Evolutionary conservation across 2,888 invertebrate species (phyloP).

Genomic region (Brassicogethes aeneus): DNA sequence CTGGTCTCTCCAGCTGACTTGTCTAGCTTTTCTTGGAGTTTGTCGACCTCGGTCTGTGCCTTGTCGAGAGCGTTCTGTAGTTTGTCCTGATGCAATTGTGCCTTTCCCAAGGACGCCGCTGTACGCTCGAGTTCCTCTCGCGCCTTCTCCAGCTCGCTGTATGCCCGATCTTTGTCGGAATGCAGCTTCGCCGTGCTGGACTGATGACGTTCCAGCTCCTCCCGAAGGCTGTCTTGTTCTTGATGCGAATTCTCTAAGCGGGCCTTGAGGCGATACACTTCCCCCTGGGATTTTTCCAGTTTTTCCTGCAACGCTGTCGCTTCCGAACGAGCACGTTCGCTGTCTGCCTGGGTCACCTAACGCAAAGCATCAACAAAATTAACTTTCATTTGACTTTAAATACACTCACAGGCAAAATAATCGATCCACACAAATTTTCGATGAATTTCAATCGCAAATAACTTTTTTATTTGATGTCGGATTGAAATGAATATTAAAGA

Average conservation of each 20-base stretch:
- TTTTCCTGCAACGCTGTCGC: slow-evolving; percentile 83
- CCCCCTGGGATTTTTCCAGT: slow-evolving; percentile 88
- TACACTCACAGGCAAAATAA: too few species aligned
- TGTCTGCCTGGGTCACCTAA: slow-evolving; percentile 73
- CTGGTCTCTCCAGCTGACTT: slow-evolving; percentile 74
- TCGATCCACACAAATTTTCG: too few species aligned
- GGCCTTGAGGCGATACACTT: slow-evolving; percentile 88
- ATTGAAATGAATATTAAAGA: too few species aligned
- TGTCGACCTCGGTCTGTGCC: slow-evolving; percentile 84
- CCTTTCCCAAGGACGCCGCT: slow-evolving; percentile 82
- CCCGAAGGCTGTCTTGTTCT: slow-evolving; percentile 86
- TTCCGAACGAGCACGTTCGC: slow-evolving; percentile 76
- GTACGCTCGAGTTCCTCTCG: slow-evolving; percentile 73
- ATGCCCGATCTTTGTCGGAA: slow-evolving; percentile 73
- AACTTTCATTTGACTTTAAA: too few species aligned
- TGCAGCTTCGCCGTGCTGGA: slow-evolving; percentile 75
- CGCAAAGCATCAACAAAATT: neutral
- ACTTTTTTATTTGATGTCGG: too few species aligned
- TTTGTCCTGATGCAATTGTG: slow-evolving; percentile 87
- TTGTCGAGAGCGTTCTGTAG: slow-evolving; percentile 81
- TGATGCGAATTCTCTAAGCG: slow-evolving; percentile 91
- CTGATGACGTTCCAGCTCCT: slow-evolving; percentile 84
- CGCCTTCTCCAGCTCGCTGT: slow-evolving; percentile 75
- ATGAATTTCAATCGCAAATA: too few species aligned
- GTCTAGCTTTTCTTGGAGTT: slow-evolving; percentile 80